Conservation (phyloP, 1,140 invertebrate species). For the Branchinecta lynchi region DNA sequence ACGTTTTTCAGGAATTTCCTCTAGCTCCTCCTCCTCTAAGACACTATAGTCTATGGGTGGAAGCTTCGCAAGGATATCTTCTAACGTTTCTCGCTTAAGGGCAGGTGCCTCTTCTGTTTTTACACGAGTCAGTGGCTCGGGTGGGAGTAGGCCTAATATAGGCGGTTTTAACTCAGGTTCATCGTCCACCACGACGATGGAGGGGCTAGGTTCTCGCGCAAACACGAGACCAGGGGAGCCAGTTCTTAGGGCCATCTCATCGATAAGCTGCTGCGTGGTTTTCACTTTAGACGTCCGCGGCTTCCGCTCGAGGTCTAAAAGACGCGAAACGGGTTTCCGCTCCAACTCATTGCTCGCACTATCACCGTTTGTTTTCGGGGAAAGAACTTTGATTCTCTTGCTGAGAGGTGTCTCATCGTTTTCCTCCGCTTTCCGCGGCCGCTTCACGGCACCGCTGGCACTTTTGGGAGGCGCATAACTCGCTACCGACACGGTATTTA, state of each 20-base stretch:
- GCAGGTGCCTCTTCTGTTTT: conserved; percentile 22
- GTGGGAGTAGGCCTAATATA: conserved; percentile 22
- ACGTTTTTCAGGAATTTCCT: conserved; percentile 30
- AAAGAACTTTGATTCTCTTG: background rate
- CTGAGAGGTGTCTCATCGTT: conserved; percentile 16
- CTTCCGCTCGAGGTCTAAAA: conserved; percentile 16
- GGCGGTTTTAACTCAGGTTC: conserved; percentile 26
- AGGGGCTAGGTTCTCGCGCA: background rate
- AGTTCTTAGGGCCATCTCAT: conserved; percentile 47
- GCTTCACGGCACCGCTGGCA: background rate
- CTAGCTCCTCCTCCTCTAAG: conserved; percentile 33
- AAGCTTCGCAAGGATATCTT: conserved; percentile 42
- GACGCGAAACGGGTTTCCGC: conserved; percentile 5
- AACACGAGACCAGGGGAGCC: conserved; percentile 29
- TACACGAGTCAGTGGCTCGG: conserved; percentile 17
- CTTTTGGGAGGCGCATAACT: conserved; percentile 23
- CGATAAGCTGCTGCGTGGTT: conserved; percentile 65
- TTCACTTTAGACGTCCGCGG: conserved; percentile 37
- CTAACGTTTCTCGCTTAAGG: conserved; percentile 31
- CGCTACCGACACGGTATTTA: background rate
- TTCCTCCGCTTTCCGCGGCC: background rate
- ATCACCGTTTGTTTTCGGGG: background rate
- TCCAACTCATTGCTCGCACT: conserved; percentile 14
- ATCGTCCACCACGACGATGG: conserved; percentile 23
- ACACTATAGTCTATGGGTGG: conserved; percentile 42